Base-by-base conservation (phyloP, 2,113 vertebrate genomes). In the Oncorhynchus masou region DNA sequence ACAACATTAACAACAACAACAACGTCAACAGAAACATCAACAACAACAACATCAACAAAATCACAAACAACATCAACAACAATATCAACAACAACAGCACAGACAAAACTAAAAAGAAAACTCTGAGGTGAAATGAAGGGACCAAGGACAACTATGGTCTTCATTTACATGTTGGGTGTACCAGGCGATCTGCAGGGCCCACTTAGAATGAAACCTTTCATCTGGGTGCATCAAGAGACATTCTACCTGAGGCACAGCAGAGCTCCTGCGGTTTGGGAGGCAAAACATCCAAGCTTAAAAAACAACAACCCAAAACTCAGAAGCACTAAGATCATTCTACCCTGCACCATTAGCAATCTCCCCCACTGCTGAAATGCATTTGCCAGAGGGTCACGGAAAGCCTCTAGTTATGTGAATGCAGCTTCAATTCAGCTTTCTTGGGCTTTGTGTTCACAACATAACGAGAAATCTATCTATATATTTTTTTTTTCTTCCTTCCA, bases 171-270 rank as follows among this genome's bases (percentile, higher is more conserved):
- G 74, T 68, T 24, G 54, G 22, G 71, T n/a, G 64, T 29, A 27
- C 25, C 60, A 59, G 60, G 51, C 45, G 54, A 34, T 65, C 66
- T 51, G 66, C 66, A 45, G 67, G 29, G 74, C 25, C 5, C 74
- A 76, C 45, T 79, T 76, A 74, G 48, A 70, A 31, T 72, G 5
- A 39, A 54, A 29, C 24, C 72, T 73, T 60, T 71, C 73, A 72
- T 67, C 16, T 67, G 70, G 22, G 15, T 24, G n/a, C 4, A 20
- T 19, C 13, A 22, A 19, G 49, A 51, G 29, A 51, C 29, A 13
- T 66, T 59, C 34, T n/a, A 7, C 73, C 31, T 64, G 39, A 51
- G 16, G 49, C 9, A 25, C 69, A 19, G 12, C 13, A 7, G 22
- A 49, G 27, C 65, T 49, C 68, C 45, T 62, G 51, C 15, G 74